Evolutionary conservation across 1,140 invertebrate genomes (phyloP).

Genomic region (Drosophila simulans): DNA sequence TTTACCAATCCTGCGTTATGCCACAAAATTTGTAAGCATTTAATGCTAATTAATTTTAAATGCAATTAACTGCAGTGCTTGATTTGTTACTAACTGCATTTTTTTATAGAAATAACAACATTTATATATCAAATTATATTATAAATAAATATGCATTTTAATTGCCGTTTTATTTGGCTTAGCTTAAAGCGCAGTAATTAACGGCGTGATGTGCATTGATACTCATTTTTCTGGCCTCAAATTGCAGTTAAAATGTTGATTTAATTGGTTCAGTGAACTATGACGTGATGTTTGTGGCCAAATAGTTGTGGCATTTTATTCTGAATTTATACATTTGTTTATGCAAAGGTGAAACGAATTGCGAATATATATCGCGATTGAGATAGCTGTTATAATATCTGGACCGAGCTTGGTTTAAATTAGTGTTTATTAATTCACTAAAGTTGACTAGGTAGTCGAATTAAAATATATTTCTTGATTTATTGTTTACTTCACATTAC

Average conservation of each 20-base stretch:
- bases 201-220: constrained; percentile 9
- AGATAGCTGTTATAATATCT: not conserved
- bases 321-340: constrained; percentile 19
- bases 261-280: constrained; percentile 37
- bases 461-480: not conserved
- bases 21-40: constrained; percentile 75
- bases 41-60: constrained; percentile 82
- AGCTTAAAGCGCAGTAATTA: constrained; percentile 34
- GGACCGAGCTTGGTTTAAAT: not conserved
- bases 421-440: too few relatives aligned
- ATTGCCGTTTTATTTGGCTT: constrained; percentile 28
- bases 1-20: constrained; percentile 18
- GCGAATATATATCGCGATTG: not conserved
- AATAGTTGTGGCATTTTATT: constrained; percentile 1
- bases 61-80: constrained; percentile 78
- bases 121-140: constrained; percentile 22
- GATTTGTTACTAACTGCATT: constrained; percentile 55
- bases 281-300: constrained; percentile 7
- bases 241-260: constrained; percentile 40
- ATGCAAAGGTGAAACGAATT: not conserved
- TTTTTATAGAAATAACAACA: constrained; percentile 25
- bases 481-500: not conserved
- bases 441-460: too few relatives aligned
- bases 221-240: constrained; percentile 15
- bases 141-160: constrained; percentile 36